Evolutionary conservation across 1,140 invertebrate species (phyloP), one percentile per base, ranked within the genome.

Genomic region (Triops longicaudatus): DNA sequence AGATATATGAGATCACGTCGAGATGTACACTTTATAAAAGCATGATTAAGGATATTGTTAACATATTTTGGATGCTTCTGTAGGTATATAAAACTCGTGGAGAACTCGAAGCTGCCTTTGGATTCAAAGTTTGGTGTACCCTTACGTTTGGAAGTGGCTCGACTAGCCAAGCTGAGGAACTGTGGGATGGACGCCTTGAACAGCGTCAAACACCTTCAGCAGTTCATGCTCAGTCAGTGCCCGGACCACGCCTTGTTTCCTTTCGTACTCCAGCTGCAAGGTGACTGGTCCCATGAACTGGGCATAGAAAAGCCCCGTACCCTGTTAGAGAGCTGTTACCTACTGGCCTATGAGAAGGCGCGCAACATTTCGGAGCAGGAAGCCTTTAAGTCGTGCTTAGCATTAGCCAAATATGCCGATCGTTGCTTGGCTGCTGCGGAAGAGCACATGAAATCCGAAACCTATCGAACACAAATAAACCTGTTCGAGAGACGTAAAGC

Each of bases 401-500:
- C 50, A 6, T 63, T 63, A 17, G 50, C 50, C 14, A 63, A 63
- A 2, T 63, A 63, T 22, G 50, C 50, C 9, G 50, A 63, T 63
- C 50, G 50, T 22, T 63, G 50, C 50, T 63, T 63, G 22, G 17
- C 17, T 17, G 50, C 50, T 5, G 50, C 50, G 22, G 50, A 63
- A 63, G 50, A 63, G 17, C 50, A 63, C 50, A 63, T 63, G 50
- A 22, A 9, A 17, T 63, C 50, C 6, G 50, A 63, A 63, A 1
- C 50, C 22, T 63, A n/a, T 22, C 50, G 22, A 78, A 82, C 82
- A 9, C 86, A 86, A 78, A 81, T 84, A 74, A 82, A 82, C 17
- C 76, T 84, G 7, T 82, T 85, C 78, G 79, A 80, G 27, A 72
- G 79, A 43, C 77, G 78, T 22, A 72, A 75, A 77, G 77, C 63